Evolutionary conservation across 2,113 vertebrate species (phyloP).

Genomic region (Pygoscelis antarcticus): DNA sequence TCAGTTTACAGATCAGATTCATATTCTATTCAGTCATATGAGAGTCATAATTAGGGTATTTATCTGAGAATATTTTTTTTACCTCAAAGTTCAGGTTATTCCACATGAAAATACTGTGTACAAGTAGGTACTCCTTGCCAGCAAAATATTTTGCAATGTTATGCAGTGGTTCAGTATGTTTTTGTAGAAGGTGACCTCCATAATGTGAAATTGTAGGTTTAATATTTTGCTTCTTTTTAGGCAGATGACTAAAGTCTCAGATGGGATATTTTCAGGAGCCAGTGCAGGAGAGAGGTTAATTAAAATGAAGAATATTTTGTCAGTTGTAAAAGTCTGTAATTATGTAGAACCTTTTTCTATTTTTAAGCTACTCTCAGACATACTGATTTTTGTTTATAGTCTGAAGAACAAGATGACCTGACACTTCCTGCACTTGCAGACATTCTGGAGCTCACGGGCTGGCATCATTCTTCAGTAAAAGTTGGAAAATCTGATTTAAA

Average conservation of each 20-base stretch:
- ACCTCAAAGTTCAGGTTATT: neutral
- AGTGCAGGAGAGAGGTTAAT: conserved; percentile 35
- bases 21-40: neutral
- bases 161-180: neutral
- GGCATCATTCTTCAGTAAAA: neutral
- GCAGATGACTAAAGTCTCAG: neutral
- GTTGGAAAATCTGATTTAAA: neutral
- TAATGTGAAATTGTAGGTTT: conserved; percentile 1
- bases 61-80: neutral
- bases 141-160: neutral
- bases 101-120: neutral
- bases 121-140: neutral
- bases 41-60: neutral
- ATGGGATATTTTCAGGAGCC: neutral
- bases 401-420: conserved; percentile 49
- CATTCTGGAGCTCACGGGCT: neutral
- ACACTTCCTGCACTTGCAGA: conserved; percentile 12
- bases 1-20: neutral
- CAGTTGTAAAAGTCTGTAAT: conserved; percentile 29
- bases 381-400: conserved; percentile 41
- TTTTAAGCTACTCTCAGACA: conserved; percentile 26
- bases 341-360: neutral
- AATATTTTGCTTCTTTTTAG: conserved; percentile 20
- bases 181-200: neutral
- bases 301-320: conserved; percentile 44